Percentiles rank a stretch among this genome's conserved stretches.
These are phyloP conservation scores for Drosophila tropicalis DNA, from an alignment of 1,140 invertebrate genomes.

Conservation along the genomic window DNA sequence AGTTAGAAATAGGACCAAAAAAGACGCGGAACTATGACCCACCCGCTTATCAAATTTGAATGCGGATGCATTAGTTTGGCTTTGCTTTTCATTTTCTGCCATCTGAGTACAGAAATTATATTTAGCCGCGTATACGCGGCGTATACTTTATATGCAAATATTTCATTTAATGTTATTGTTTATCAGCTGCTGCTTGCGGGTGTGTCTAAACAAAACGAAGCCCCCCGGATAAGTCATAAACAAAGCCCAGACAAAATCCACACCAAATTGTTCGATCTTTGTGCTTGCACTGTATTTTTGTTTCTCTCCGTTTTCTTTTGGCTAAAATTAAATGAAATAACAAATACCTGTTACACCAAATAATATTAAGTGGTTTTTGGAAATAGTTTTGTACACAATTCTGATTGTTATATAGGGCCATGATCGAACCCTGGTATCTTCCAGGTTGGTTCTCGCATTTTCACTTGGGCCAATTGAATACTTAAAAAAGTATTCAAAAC, in stretches of 20 bases:
- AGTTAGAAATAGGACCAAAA: background rate
- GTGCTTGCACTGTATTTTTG: too few relatives aligned
- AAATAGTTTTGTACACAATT: too few relatives aligned
- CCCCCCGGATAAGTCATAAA: conserved; percentile 27
- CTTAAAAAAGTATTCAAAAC: too few relatives aligned
- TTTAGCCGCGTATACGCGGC: conserved; percentile 25
- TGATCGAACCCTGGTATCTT: too few relatives aligned
- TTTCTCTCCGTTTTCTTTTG: too few relatives aligned
- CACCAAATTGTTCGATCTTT: background rate
- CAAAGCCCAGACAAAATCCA: conserved; percentile 24
- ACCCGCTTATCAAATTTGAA: conserved; percentile 2
- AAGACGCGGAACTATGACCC: background rate
- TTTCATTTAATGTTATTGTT: conserved; percentile 38
- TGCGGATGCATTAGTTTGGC: conserved; percentile 21
- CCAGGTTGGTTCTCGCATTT: too few relatives aligned
- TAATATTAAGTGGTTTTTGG: too few relatives aligned
- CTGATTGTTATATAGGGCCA: too few relatives aligned
- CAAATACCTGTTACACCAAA: too few relatives aligned
- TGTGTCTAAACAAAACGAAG: conserved; percentile 50
- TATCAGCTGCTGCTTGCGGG: conserved; percentile 39
- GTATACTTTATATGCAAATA: conserved; percentile 56
- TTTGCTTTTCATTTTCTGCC: conserved; percentile 1
- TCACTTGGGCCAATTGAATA: too few relatives aligned
- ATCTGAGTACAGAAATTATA: background rate
- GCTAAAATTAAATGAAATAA: too few relatives aligned